Evolutionary conservation across 2,888 invertebrate genomes (phyloP), one percentile per base, ranked within the genome.

Genomic region (Uloborus plumipes): DNA sequence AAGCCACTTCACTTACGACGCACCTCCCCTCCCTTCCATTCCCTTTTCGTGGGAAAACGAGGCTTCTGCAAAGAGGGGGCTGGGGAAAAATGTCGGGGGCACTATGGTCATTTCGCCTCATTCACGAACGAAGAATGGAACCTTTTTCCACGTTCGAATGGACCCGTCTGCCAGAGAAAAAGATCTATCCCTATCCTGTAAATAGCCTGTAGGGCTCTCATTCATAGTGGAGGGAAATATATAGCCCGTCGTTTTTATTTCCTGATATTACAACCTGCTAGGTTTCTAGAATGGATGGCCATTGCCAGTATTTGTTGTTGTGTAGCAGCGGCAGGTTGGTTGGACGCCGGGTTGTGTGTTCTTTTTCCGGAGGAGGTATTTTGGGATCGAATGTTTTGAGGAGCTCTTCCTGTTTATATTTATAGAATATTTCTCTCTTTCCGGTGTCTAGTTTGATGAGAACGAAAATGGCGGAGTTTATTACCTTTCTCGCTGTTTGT

Each of bases 51-150:
- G 79, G 79, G 73, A 79, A 79, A 71, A 70, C 49, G 20, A 22
- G 16, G 53, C 53, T n/a, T 16, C 20, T 51, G 26, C 16, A 14
- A 31, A 51, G 18, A 72, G 51, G 59, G 13, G 61, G 15, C 18
- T 47, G 39, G 62, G 47, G 20, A 59, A 58, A 55, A 39, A 58
- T n/a, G 20, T 47, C 47, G 47, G 14, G 61, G 51, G 53, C 59
- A 64, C 67, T 73, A 67, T 79, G 79, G 79, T 79, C 79, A 79
- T 79, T 79, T 79, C 73, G 69, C 62, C 65, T 67, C 79, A 79
- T 73, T 79, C 79, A 69, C 49, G 66, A 67, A 39, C 31, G 59
- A 73, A 79, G 79, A 79, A 79, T 73, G 67, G 79, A 49, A 61
- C 58, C 22, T 53, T 70, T 64, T 69, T 74, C 64, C 50, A 77